Base-by-base conservation (phyloP, 2,888 invertebrate genomes). In the Melieria crassipennis region DNA sequence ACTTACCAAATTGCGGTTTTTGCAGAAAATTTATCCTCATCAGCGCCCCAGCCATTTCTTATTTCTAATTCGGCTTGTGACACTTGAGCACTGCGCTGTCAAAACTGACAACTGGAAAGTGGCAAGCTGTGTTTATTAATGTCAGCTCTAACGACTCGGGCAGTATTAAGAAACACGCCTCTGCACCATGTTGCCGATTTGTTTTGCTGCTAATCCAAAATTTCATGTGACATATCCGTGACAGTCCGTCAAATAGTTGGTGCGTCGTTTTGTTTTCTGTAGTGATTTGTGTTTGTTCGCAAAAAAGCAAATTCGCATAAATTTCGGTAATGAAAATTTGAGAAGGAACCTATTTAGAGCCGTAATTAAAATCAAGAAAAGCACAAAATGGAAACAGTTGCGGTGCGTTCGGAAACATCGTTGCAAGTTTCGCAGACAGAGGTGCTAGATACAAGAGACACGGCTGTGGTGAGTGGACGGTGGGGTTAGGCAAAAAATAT, bases 31-130 rank as follows among this genome's bases (percentile, higher is more conserved):
- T 89, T 85, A 91, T 89, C 86, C 93, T 91, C 82, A 90, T 89
- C 84, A 93, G 88, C 79, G 90, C 90, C 86, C 91, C 91, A 89
- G 93, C 93, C 93, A 93, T 93, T 89, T 58, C 70, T 60, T 56
- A 30, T 30, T 30, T 30, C 30, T 30, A 30, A 30, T 30, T 30
- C 30, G 30, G 30, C 30, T 30, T 30, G 30, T 30, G 30, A 30
- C 30, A 30, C 30, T 30, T 30, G 30, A 30, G 30, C 30, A 3
- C 30, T 30, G 30, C 2, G 30, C 30, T 30, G 30, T 30, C 30
- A 30, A 30, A 30, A 30, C 30, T 30, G 30, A 30, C 30, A 30
- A 30, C 30, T 30, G 30, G 30, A 30, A 30, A 30, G 30, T 30
- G 30, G 30, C 30, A 30, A 30, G 30, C 30, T 30, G 30, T 30